Evolutionary conservation across 2,797 vertebrate species (phyloP).

Genomic region (Periparus ater): DNA sequence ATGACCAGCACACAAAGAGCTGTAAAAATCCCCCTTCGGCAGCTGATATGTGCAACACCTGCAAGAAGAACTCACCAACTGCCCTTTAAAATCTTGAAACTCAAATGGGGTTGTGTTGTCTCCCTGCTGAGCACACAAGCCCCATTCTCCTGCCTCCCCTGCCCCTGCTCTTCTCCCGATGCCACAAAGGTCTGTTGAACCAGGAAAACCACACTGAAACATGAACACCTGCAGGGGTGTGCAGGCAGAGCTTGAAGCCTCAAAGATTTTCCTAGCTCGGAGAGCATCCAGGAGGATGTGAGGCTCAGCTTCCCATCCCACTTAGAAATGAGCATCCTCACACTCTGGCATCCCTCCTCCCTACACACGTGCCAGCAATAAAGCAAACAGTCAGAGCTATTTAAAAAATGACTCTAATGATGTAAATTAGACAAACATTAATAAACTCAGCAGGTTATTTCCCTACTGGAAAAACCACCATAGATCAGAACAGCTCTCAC

Average conservation of each 20-base stretch:
- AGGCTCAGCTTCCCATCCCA: rapidly evolving
- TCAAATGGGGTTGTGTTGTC: rapidly evolving
- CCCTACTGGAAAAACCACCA: slow-evolving; percentile 40
- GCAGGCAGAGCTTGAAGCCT: neutral
- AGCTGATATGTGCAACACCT: neutral
- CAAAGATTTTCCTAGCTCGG: neutral
- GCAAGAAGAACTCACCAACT: neutral
- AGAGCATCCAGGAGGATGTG: neutral
- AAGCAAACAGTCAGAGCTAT: slow-evolving; percentile 31
- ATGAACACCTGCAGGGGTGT: rapidly evolving
- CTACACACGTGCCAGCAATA: rapidly evolving
- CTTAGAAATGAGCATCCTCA: neutral
- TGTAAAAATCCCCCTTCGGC: neutral
- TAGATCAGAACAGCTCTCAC: slow-evolving; percentile 44
- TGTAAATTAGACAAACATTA: slow-evolving; percentile 69
- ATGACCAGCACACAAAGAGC: neutral
- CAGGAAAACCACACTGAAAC: neutral
- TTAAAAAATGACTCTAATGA: slow-evolving; percentile 47
- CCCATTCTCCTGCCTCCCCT: rapidly evolving
- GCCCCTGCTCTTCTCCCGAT: neutral
- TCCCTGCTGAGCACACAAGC: neutral
- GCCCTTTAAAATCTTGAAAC: neutral
- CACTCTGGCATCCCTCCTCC: neutral
- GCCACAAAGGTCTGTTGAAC: neutral
- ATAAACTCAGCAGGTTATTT: slow-evolving; percentile 68